Evolutionary conservation across 2,888 invertebrate species (phyloP).

Genomic region (Altica lythri): DNA sequence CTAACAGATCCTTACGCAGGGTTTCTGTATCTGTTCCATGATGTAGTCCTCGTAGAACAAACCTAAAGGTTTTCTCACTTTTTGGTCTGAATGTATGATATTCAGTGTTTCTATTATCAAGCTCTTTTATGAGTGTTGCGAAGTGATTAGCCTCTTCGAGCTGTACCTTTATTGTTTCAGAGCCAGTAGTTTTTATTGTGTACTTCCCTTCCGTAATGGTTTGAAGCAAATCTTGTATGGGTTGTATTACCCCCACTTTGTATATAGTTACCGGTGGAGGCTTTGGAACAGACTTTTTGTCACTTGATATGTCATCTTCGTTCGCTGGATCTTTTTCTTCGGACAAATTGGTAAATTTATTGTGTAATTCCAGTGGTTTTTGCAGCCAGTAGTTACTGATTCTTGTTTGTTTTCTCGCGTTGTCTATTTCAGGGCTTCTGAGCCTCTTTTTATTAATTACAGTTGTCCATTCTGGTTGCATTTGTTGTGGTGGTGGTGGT

Average conservation of each 20-base stretch:
- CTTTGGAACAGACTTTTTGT: background rate
- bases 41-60: too few relatives aligned
- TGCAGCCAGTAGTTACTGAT: conserved; percentile 13
- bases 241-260: background rate
- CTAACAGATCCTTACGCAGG: conserved; percentile 3
- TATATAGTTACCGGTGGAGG: background rate
- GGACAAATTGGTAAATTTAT: background rate
- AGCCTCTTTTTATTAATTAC: conserved; percentile 6
- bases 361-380: conserved; percentile 7
- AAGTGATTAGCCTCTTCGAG: conserved; percentile 5
- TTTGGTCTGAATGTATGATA: conserved; percentile 12
- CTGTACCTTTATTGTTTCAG: conserved; percentile 11
- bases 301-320: background rate
- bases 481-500: too few relatives aligned
- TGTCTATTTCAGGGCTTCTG: conserved; percentile 7
- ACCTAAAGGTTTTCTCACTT: conserved; percentile 5
- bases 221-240: background rate
- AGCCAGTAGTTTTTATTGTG: conserved; percentile 6
- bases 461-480: conserved; percentile 6
- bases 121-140: conserved; percentile 1
- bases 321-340: background rate
- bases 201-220: too few relatives aligned
- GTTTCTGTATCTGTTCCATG: conserved; percentile 2
- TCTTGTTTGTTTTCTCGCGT: conserved; percentile 11
- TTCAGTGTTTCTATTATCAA: conserved; percentile 11